phyloP scores from a whole-genome alignment of 2,888 invertebrate genomes.

The Noctua janthe region DNA sequence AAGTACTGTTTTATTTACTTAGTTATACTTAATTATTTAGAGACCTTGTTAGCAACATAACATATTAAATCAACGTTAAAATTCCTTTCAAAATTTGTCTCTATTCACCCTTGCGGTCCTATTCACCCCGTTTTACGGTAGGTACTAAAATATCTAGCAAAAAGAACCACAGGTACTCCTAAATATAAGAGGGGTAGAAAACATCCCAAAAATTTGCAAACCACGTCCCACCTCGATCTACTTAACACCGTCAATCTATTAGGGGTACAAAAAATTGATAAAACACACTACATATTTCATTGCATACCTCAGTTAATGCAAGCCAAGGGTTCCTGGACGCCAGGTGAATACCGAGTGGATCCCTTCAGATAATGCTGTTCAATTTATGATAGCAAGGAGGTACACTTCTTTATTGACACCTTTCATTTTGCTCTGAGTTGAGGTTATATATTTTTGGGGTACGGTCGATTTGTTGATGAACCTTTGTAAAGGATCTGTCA shows the following conservation, averaged over 20 bases:
- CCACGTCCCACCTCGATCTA: slow-evolving; percentile 52
- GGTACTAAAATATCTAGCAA: background rate
- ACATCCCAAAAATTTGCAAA: slow-evolving; percentile 52
- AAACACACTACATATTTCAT: slow-evolving; percentile 67
- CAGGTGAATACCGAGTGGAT: slow-evolving; percentile 64
- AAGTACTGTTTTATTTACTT: no score
- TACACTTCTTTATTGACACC: slow-evolving; percentile 62
- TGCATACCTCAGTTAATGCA: slow-evolving; percentile 63
- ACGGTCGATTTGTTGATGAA: background rate
- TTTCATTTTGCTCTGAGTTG: slow-evolving; percentile 51
- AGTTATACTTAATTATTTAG: no score
- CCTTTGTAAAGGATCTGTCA: background rate
- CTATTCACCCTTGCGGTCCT: no score
- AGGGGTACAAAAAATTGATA: slow-evolving; percentile 59
- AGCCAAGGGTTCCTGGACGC: slow-evolving; percentile 40
- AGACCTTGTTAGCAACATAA: no score
- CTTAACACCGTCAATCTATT: slow-evolving; percentile 59
- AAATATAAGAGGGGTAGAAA: background rate
- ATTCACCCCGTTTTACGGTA: no score
- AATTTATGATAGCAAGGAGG: slow-evolving; percentile 66
- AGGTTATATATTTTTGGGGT: slow-evolving; percentile 12
- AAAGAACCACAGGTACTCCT: background rate
- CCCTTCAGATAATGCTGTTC: slow-evolving; percentile 64
- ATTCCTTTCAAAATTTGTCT: no score
- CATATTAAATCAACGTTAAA: no score